Percentiles rank a stretch among this genome's conserved stretches.
phyloP scores from a whole-genome alignment of 2,888 invertebrate genomes.

The Cephus pulcher region DNA sequence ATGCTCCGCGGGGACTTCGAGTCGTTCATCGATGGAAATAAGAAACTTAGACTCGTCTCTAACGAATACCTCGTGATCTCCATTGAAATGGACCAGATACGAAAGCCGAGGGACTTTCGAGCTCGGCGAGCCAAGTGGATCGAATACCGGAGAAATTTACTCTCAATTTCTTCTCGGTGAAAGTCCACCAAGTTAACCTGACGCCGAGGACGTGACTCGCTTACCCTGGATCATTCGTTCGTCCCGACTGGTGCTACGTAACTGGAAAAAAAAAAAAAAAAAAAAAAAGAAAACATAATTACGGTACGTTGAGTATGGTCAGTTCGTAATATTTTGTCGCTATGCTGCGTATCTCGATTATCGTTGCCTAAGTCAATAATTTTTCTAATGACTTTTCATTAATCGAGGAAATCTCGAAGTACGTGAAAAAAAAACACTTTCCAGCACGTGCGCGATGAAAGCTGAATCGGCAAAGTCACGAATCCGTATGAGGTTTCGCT shows the following conservation, averaged over 20 bases:
- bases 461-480: background rate
- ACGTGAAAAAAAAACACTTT: background rate
- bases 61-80: conserved; percentile 11
- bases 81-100: conserved; percentile 13
- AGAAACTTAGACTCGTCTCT: background rate
- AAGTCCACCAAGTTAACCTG: background rate
- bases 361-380: background rate
- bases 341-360: background rate
- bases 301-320: background rate
- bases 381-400: background rate
- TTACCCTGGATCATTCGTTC: conserved; percentile 40
- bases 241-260: background rate
- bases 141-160: conserved; percentile 21
- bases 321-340: background rate
- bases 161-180: conserved; percentile 24
- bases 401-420: background rate
- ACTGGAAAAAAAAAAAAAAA: background rate
- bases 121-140: conserved; percentile 11
- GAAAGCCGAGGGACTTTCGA: conserved; percentile 11
- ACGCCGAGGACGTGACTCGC: conserved; percentile 43
- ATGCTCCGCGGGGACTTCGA: background rate
- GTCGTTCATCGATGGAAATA: background rate
- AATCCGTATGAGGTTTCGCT: background rate
- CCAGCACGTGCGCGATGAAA: background rate
- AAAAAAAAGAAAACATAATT: background rate